Conservation (phyloP, 2,888 invertebrate genomes). For the Rhingia campestris region DNA sequence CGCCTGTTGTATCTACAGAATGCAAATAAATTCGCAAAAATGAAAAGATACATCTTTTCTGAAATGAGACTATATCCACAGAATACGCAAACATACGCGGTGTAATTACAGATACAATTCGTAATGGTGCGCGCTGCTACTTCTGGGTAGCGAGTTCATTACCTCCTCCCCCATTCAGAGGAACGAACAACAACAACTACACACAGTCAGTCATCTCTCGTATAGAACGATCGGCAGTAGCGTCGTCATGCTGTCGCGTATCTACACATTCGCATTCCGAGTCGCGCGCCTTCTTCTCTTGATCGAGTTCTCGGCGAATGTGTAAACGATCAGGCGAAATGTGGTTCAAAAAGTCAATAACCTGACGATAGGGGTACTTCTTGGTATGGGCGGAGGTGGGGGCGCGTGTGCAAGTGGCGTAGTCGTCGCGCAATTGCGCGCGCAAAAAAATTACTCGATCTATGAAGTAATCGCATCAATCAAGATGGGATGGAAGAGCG, state of each 20-base stretch:
- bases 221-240: constrained; percentile 41
- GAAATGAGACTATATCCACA: constrained; percentile 62
- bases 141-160: constrained; percentile 60
- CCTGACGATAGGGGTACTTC: constrained; percentile 39
- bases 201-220: constrained; percentile 5
- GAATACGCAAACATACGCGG: constrained; percentile 20
- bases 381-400: neutral
- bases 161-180: constrained; percentile 67
- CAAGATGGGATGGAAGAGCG: constrained; percentile 38
- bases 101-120: constrained; percentile 12
- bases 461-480: constrained; percentile 72
- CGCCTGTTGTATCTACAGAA: constrained; percentile 45
- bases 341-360: constrained; percentile 75
- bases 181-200: constrained; percentile 2
- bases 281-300: neutral
- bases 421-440: constrained; percentile 36
- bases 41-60: constrained; percentile 47
- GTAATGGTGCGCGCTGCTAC: constrained; percentile 1
- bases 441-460: constrained; percentile 52
- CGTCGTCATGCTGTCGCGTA: constrained; percentile 60
- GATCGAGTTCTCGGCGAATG: constrained; percentile 57
- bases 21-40: constrained; percentile 64
- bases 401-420: neutral
- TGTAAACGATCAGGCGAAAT: constrained; percentile 70
- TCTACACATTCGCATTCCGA: constrained; percentile 13